Percentiles rank a stretch among this genome's conserved stretches.
phyloP scores from a whole-genome alignment of 2,888 invertebrate species.

The Caradrina clavipalpis region DNA sequence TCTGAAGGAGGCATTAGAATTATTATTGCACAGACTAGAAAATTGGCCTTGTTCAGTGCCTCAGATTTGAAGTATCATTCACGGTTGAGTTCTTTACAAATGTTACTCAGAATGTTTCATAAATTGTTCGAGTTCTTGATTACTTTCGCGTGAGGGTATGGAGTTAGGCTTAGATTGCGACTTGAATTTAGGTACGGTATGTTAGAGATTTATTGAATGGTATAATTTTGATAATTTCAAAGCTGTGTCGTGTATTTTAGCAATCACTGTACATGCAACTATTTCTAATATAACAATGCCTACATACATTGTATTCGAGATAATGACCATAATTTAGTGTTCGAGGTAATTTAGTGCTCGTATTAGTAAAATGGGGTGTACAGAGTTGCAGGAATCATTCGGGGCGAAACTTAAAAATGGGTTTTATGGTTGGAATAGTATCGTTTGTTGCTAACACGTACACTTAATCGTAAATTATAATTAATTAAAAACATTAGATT shows the following conservation, averaged over 20 bases:
- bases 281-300: constrained; percentile 18
- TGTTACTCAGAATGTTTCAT: constrained; percentile 37
- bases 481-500: too few relatives aligned
- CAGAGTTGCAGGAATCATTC: too few relatives aligned
- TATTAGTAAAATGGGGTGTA: too few relatives aligned
- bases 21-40: constrained; percentile 65
- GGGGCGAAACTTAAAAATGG: too few relatives aligned
- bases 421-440: too few relatives aligned
- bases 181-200: neutral
- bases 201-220: neutral
- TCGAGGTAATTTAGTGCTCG: constrained; percentile 13
- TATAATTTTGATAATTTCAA: neutral
- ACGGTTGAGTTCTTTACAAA: constrained; percentile 46
- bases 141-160: constrained; percentile 32
- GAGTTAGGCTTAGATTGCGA: neutral
- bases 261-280: constrained; percentile 8
- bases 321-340: constrained; percentile 14
- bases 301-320: too few relatives aligned
- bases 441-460: too few relatives aligned
- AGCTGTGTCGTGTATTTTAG: neutral
- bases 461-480: too few relatives aligned
- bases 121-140: constrained; percentile 40
- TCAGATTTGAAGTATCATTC: constrained; percentile 50
- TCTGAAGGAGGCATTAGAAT: constrained; percentile 67
- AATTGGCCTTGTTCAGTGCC: constrained; percentile 63